These are phyloP conservation scores for Seira musarum DNA, from an alignment of 2,888 invertebrate genomes.

Conservation along the genomic window DNA sequence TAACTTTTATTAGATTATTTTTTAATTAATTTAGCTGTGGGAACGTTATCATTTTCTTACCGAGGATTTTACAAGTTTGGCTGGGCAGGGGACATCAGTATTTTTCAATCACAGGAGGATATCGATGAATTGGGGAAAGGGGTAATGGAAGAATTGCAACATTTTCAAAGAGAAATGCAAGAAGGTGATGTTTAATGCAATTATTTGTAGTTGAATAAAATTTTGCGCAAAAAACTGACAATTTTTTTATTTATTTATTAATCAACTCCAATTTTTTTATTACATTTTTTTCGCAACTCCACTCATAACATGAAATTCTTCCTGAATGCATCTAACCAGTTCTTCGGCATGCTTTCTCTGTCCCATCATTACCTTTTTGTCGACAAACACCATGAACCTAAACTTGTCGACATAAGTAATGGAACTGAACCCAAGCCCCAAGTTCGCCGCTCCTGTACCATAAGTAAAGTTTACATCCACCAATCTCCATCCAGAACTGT, in stretches of 20 bases:
- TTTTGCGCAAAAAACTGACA: too few relatives aligned
- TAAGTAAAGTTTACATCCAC: slow-evolving; percentile 32
- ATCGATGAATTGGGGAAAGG: slow-evolving; percentile 24
- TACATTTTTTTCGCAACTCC: background rate
- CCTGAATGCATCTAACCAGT: slow-evolving; percentile 19
- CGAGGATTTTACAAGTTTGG: slow-evolving; percentile 32
- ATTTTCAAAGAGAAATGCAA: background rate
- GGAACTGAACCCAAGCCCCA: slow-evolving; percentile 29
- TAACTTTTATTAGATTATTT: background rate
- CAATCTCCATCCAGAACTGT: background rate
- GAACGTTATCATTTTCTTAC: slow-evolving; percentile 35
- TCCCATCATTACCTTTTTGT: slow-evolving; percentile 11
- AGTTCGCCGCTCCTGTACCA: slow-evolving; percentile 33
- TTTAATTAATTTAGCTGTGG: slow-evolving; percentile 23
- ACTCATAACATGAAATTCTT: slow-evolving; percentile 18
- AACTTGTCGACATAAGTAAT: slow-evolving; percentile 28
- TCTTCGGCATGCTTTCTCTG: slow-evolving; percentile 24
- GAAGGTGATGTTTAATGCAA: background rate
- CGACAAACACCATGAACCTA: slow-evolving; percentile 27
- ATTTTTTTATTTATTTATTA: background rate
- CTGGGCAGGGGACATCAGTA: slow-evolving; percentile 21
- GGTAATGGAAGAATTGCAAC: slow-evolving; percentile 20
- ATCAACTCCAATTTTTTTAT: background rate
- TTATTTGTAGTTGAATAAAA: too few relatives aligned
- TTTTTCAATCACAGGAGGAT: slow-evolving; percentile 19